Conservation (phyloP, 2,113 vertebrate genomes). For the Dasypus novemcinctus region DNA sequence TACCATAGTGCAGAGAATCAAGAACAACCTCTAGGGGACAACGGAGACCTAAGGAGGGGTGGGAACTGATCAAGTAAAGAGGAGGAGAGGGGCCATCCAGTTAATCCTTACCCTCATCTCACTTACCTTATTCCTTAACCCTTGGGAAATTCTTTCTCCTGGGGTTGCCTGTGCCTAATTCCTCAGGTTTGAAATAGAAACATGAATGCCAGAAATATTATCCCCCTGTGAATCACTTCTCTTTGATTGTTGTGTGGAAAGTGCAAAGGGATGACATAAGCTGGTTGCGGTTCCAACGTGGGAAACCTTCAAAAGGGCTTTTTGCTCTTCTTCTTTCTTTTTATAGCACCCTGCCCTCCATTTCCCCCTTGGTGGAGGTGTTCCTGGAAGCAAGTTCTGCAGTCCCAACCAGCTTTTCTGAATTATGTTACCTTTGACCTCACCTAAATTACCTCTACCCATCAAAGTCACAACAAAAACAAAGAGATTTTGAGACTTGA, state of each 20-base stretch:
- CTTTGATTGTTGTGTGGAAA: constrained; percentile 51
- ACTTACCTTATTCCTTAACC: neutral
- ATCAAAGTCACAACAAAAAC: neutral
- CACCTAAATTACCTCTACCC: neutral
- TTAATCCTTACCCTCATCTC: neutral
- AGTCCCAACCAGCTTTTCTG: neutral
- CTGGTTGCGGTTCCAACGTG: constrained; percentile 56
- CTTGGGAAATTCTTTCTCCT: neutral
- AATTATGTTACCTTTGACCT: neutral
- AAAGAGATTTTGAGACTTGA: neutral
- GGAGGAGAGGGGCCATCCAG: neutral
- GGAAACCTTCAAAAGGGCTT: constrained; percentile 56
- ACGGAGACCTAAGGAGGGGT: neutral
- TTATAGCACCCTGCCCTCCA: constrained; percentile 33
- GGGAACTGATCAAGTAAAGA: neutral
- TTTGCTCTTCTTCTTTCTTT: constrained; percentile 62
- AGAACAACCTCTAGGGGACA: neutral
- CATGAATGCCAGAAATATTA: neutral
- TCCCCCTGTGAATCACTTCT: constrained; percentile 64
- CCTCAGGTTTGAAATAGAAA: neutral
- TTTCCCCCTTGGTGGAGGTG: constrained; percentile 24
- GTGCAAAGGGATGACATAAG: constrained; percentile 45
- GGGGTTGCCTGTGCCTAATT: neutral
- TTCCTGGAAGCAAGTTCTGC: neutral
- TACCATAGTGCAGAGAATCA: neutral